Percentiles rank a stretch among this genome's conserved stretches.
Evolutionary conservation across 2,888 invertebrate species (phyloP).

Genomic region (Apamea epomidion): DNA sequence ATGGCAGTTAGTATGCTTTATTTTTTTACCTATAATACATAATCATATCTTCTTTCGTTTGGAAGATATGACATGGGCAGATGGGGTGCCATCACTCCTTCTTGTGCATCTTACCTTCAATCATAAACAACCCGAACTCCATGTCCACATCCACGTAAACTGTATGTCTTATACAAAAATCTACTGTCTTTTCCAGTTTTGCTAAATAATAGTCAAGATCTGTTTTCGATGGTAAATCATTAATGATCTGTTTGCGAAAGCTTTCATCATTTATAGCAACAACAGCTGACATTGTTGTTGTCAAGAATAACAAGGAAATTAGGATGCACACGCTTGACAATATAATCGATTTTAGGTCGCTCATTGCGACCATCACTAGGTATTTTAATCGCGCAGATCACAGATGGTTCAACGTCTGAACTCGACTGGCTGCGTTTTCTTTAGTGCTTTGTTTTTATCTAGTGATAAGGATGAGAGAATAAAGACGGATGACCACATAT

Average conservation of each 20-base stretch:
- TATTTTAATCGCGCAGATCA: conserved; percentile 27
- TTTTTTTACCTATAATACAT: too few species aligned
- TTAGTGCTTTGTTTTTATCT: conserved; percentile 37
- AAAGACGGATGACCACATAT: conserved; percentile 19
- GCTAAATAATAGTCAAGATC: conserved; percentile 72
- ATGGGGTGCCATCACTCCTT: too few species aligned
- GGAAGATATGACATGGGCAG: too few species aligned
- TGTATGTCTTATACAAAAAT: conserved; percentile 69
- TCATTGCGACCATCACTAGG: conserved; percentile 3
- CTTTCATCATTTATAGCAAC: conserved; percentile 11
- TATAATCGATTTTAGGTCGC: conserved; percentile 34
- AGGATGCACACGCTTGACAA: conserved; percentile 7
- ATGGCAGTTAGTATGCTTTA: too few species aligned
- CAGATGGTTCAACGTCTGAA: conserved; percentile 60
- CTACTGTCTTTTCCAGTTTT: conserved; percentile 68
- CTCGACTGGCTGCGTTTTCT: conserved; percentile 66
- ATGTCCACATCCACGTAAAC: conserved; percentile 74
- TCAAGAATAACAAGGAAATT: conserved; percentile 12
- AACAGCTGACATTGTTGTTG: conserved; percentile 24
- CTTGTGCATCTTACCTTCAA: conserved; percentile 73
- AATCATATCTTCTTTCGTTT: too few species aligned
- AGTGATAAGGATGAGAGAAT: conserved; percentile 36
- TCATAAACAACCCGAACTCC: conserved; percentile 77
- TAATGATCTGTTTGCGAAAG: conserved; percentile 28
- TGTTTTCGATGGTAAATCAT: conserved; percentile 67